phyloP scores from a whole-genome alignment of 2,797 vertebrate species.

The Ctenopoma kingsleyae region DNA sequence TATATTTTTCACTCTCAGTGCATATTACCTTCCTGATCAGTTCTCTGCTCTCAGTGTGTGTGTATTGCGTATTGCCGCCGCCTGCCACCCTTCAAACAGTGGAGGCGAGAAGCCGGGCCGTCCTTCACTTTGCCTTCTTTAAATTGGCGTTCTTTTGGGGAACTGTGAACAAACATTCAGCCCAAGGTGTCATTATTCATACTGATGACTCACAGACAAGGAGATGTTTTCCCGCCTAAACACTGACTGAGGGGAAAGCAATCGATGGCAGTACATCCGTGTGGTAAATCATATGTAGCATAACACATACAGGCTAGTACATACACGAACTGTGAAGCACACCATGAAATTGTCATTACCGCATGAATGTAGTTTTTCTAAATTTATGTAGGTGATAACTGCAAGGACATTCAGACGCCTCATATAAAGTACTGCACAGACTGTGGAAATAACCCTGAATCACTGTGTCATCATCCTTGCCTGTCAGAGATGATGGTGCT shows the following conservation, averaged over 20 bases:
- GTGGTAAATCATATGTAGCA: constrained; percentile 7
- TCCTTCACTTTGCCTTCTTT: constrained; percentile 59
- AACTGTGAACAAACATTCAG: constrained; percentile 59
- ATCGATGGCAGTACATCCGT: not conserved
- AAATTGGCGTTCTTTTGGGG: constrained; percentile 57
- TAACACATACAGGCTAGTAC: not conserved
- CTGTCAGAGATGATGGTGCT: not conserved
- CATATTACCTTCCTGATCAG: constrained; percentile 58
- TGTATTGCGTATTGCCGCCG: constrained; percentile 20
- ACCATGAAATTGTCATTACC: not conserved
- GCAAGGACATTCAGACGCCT: constrained; percentile 16
- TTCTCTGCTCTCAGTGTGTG: constrained; percentile 17
- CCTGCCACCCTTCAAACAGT: constrained; percentile 53
- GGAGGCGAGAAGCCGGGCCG: constrained; percentile 19
- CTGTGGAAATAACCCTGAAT: constrained; percentile 3
- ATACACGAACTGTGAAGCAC: not conserved
- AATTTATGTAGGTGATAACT: not conserved
- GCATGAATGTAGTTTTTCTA: not conserved
- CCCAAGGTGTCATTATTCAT: constrained; percentile 62
- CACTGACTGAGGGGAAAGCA: constrained; percentile 7
- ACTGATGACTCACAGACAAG: constrained; percentile 49
- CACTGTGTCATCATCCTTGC: not conserved
- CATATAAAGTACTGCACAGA: not conserved
- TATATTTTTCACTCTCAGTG: constrained; percentile 47
- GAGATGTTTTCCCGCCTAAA: constrained; percentile 31